Percentiles rank a stretch among this genome's conserved stretches.
phyloP scores from a whole-genome alignment of 1,140 invertebrate species.

The Aphaenogaster floridana region DNA sequence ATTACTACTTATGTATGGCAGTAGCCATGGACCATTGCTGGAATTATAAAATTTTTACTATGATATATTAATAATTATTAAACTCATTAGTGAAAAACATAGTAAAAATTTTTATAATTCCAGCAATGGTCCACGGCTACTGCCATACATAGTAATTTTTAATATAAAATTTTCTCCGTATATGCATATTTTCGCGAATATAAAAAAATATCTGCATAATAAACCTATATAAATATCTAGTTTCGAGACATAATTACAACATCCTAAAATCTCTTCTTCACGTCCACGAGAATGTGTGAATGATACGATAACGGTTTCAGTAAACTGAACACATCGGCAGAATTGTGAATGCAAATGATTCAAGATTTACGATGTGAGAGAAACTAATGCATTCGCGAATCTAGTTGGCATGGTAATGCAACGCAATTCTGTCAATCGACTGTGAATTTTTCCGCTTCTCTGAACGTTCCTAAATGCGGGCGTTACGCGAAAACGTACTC shows the following conservation, averaged over 20 bases:
- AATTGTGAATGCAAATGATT: conserved; percentile 29
- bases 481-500: neutral
- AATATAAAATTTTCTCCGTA: too few relatives aligned
- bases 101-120: too few relatives aligned
- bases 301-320: neutral
- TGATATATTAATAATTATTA: too few relatives aligned
- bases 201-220: neutral
- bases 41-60: too few relatives aligned
- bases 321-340: conserved; percentile 5
- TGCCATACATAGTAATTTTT: too few relatives aligned
- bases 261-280: neutral
- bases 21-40: too few relatives aligned
- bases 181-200: neutral
- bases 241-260: neutral
- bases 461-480: conserved; percentile 42
- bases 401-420: conserved; percentile 50
- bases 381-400: neutral
- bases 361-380: neutral
- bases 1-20: too few relatives aligned
- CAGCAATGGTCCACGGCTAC: too few relatives aligned
- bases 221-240: neutral
- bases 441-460: neutral
- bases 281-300: neutral
- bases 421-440: neutral
- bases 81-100: too few relatives aligned